A percentile compares a stretch with the other conserved stretches of the same genome.
These are phyloP conservation scores for Abscondita cerata DNA, from an alignment of 2,888 invertebrate genomes.

Conservation along the genomic window DNA sequence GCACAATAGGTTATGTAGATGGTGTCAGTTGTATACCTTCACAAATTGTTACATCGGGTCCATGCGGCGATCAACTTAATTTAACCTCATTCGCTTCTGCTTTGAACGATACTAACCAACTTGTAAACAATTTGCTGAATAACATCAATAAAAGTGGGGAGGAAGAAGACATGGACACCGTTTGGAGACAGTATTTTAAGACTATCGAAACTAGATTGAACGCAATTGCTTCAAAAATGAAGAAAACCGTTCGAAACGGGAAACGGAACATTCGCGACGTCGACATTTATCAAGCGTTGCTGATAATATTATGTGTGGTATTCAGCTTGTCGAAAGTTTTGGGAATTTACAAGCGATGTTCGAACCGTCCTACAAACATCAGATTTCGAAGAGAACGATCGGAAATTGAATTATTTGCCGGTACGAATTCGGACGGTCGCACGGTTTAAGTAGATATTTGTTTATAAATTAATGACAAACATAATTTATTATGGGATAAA, in stretches of 20 bases:
- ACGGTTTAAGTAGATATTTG: no score
- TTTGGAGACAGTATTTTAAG: neutral
- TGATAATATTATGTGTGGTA: neutral
- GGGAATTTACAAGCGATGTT: neutral
- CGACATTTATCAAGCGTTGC: neutral
- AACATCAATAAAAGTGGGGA: neutral
- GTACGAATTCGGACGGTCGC: no score
- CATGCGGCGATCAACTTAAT: neutral
- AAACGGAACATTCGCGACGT: neutral
- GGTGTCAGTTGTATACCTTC: neutral
- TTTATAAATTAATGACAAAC: no score
- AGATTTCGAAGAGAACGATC: neutral
- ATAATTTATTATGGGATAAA: no score
- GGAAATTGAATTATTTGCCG: neutral
- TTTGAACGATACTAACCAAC: neutral
- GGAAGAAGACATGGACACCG: neutral
- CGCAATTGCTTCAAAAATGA: neutral
- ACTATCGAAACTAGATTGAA: neutral
- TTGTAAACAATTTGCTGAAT: neutral
- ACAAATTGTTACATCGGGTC: neutral
- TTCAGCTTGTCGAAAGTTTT: slow-evolving; percentile 1
- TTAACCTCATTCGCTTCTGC: neutral
- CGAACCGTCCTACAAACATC: neutral
- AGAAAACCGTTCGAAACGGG: neutral
- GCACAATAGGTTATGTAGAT: neutral